These are phyloP conservation scores for Blennius ocellaris DNA, from an alignment of 2,113 vertebrate genomes.

Conservation along the genomic window DNA sequence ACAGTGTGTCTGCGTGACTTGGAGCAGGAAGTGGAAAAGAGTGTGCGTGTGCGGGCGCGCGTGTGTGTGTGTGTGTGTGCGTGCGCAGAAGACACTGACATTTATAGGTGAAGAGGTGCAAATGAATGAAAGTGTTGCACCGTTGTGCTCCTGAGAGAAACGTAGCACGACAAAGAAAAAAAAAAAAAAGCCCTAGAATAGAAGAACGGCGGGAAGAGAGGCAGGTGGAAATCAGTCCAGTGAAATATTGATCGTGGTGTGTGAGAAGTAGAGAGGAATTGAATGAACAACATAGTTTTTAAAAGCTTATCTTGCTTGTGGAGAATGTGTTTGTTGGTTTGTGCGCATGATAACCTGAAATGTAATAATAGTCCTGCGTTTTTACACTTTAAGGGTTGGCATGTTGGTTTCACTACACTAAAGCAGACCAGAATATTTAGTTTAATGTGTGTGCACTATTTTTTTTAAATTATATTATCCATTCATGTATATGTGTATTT, in stretches of 20 bases:
- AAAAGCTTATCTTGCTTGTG: slow-evolving; percentile 6
- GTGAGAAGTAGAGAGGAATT: slow-evolving; percentile 32
- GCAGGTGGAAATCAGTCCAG: slow-evolving; percentile 41
- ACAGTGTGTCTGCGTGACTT: not conserved
- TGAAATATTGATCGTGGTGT: slow-evolving; percentile 43
- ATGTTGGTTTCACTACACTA: not conserved
- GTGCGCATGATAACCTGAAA: not conserved
- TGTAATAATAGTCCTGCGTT: not conserved
- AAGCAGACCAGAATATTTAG: not conserved
- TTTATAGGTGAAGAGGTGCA: slow-evolving; percentile 37
- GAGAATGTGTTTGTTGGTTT: not conserved
- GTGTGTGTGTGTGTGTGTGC: no score
- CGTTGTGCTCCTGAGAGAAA: slow-evolving; percentile 3
- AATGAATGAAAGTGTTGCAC: slow-evolving; percentile 29
- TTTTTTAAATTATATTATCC: no score
- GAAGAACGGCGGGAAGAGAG: not conserved
- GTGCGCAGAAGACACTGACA: slow-evolving; percentile 16
- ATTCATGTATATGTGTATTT: no score
- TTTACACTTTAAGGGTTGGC: not conserved
- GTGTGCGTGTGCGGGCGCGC: not conserved
- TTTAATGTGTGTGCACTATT: no score
- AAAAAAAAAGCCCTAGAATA: not conserved
- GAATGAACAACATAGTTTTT: slow-evolving; percentile 49
- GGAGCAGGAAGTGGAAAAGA: not conserved
- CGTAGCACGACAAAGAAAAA: not conserved